Conservation (phyloP, 2,888 invertebrate genomes). For the Ichneumoninae sp. region DNA sequence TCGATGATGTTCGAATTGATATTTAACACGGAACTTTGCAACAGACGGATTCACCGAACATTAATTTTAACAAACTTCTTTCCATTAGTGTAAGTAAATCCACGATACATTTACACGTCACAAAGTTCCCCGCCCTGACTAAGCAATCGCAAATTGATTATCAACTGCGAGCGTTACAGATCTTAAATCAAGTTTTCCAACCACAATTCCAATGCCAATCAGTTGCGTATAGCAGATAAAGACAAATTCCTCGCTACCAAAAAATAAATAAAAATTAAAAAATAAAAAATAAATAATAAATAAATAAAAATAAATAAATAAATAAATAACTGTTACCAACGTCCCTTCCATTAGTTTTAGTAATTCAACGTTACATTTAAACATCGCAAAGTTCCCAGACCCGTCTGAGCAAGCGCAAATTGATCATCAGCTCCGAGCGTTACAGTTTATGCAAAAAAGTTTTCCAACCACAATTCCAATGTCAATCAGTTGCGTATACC, state of each 20-base stretch:
- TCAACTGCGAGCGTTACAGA: not conserved
- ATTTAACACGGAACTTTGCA: too few species aligned
- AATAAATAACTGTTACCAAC: too few species aligned
- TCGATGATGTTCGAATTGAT: too few species aligned
- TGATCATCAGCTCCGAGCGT: not conserved
- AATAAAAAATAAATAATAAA: too few species aligned
- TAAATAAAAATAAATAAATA: too few species aligned
- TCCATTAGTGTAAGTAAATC: not conserved
- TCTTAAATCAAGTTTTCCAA: conserved; percentile 1
- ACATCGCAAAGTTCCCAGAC: not conserved
- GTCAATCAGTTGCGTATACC: not conserved
- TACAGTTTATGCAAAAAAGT: not conserved
- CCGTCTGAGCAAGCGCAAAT: not conserved
- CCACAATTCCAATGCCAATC: not conserved
- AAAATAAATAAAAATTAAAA: too few species aligned
- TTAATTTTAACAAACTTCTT: too few species aligned
- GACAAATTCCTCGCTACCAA: not conserved
- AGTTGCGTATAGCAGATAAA: not conserved
- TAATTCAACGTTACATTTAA: not conserved
- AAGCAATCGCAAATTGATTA: not conserved
- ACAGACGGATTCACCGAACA: too few species aligned
- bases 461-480: conserved; percentile 1
- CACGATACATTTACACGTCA: not conserved
- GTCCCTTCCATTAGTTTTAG: not conserved
- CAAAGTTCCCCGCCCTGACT: not conserved